phyloP scores from a whole-genome alignment of 2,113 vertebrate species.

The Crypturellus undulatus region DNA sequence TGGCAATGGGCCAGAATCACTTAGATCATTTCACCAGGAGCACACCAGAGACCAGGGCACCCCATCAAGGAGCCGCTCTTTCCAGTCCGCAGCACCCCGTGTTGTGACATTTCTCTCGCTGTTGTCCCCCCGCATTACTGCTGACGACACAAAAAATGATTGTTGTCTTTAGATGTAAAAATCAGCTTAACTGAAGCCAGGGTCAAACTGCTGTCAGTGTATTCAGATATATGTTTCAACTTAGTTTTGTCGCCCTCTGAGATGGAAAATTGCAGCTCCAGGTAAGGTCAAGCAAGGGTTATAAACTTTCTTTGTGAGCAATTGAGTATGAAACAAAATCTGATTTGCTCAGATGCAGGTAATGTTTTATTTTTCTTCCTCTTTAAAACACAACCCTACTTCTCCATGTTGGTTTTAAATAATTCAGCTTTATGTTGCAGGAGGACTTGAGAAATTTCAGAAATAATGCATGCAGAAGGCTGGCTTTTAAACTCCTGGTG shows the following conservation, averaged over 20 bases:
- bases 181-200: constrained; percentile 80
- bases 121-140: constrained; percentile 62
- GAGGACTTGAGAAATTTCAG: constrained; percentile 2
- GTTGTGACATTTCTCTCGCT: constrained; percentile 80
- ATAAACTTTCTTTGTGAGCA: constrained; percentile 27
- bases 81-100: constrained; percentile 79
- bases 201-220: constrained; percentile 80
- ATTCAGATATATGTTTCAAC: constrained; percentile 64
- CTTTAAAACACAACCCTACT: not conserved
- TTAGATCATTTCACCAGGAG: constrained; percentile 88
- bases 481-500: constrained; percentile 14
- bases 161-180: constrained; percentile 82
- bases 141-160: constrained; percentile 61
- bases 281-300: constrained; percentile 33
- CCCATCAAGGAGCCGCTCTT: constrained; percentile 75
- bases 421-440: constrained; percentile 13
- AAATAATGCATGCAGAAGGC: constrained; percentile 12
- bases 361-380: not conserved
- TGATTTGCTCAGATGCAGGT: not conserved
- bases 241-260: constrained; percentile 50
- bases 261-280: constrained; percentile 44
- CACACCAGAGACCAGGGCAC: constrained; percentile 77
- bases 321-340: constrained; percentile 28
- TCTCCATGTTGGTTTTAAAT: not conserved
- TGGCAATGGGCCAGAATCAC: constrained; percentile 84